A percentile compares a stretch with the other conserved stretches of the same genome.
Evolutionary conservation across 2,113 vertebrate genomes (phyloP).

Genomic region (Malaclemys terrapin): DNA sequence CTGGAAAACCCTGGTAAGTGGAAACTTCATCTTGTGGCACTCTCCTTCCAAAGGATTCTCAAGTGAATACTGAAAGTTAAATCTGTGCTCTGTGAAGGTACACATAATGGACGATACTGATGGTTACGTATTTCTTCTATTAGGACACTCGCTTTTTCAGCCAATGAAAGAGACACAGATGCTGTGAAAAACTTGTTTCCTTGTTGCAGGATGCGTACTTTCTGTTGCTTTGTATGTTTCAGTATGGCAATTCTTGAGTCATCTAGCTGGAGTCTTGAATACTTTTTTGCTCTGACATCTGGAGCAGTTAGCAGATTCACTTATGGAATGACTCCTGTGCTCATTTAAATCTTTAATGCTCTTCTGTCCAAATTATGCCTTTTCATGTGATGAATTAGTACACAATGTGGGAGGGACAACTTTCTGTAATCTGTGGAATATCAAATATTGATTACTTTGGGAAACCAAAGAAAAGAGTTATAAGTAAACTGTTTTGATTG

Average conservation of each 20-base stretch:
- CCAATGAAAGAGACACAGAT: not conserved
- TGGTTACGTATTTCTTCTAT: not conserved
- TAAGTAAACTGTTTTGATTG: constrained; percentile 69
- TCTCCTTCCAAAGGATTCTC: not conserved
- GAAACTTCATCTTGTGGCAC: not conserved
- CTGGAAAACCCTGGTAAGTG: not conserved
- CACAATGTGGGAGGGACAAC: constrained; percentile 36
- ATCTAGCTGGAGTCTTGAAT: not conserved
- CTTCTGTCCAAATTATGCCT: constrained; percentile 60
- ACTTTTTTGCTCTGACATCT: constrained; percentile 51
- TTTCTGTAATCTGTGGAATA: constrained; percentile 63
- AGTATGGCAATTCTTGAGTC: not conserved
- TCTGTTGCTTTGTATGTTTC: not conserved
- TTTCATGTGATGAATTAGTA: constrained; percentile 52
- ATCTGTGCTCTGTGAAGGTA: not conserved
- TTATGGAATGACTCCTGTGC: constrained; percentile 45
- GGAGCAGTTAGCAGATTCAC: constrained; percentile 24
- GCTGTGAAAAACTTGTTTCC: not conserved
- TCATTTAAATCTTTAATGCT: constrained; percentile 67
- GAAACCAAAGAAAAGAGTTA: constrained; percentile 56
- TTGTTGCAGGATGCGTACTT: not conserved
- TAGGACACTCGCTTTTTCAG: not conserved
- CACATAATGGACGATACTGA: not conserved
- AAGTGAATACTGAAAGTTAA: not conserved
- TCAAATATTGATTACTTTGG: constrained; percentile 63